phyloP scores from a whole-genome alignment of 2,113 vertebrate genomes.

The Hippocampus zosterae region DNA sequence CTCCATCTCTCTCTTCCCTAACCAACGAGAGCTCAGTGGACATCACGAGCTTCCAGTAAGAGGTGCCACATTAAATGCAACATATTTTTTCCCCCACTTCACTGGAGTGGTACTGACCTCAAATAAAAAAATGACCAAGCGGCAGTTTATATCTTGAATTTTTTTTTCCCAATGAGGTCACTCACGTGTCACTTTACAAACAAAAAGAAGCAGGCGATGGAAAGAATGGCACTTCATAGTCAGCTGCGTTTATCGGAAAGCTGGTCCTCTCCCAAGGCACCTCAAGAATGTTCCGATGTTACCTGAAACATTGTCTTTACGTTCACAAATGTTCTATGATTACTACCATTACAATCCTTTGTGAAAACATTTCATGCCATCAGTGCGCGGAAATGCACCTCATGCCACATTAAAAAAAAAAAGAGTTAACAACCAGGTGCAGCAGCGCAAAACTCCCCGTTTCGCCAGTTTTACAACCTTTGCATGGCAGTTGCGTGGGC shows the following conservation, averaged over 20 bases:
- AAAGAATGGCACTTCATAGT: background rate
- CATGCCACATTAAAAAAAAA: background rate
- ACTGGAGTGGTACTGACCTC: no score
- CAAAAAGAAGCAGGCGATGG: background rate
- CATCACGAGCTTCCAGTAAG: no score
- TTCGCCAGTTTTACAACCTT: background rate
- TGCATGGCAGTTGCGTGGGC: background rate
- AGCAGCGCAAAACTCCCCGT: background rate
- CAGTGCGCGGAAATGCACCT: background rate
- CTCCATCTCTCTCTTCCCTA: no score
- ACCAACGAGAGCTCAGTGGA: no score
- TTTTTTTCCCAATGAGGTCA: no score
- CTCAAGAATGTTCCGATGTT: background rate
- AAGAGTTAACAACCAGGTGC: background rate
- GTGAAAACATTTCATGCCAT: background rate
- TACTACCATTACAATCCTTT: background rate
- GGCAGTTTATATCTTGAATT: no score
- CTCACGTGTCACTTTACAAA: background rate
- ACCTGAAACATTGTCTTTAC: background rate
- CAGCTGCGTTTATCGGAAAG: background rate
- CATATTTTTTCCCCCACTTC: no score
- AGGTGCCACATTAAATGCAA: no score
- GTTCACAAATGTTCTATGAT: background rate
- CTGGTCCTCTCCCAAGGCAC: background rate
- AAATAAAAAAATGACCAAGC: no score